Percentiles rank a stretch among this genome's conserved stretches.
Conservation (phyloP, 2,113 vertebrate species). For the Platysteira castanea region DNA sequence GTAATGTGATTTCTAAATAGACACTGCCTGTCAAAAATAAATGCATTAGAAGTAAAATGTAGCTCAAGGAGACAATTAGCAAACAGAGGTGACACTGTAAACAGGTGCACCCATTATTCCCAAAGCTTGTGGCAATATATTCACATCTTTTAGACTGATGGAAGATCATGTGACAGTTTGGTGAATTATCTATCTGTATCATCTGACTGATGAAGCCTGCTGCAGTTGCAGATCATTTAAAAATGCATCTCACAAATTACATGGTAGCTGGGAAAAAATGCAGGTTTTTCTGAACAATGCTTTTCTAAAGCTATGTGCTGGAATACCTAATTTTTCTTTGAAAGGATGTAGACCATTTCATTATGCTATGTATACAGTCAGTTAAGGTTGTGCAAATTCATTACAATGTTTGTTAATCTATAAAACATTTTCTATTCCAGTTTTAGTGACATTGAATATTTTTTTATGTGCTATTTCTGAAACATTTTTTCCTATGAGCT, state of each 20-base stretch:
- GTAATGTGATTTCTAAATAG: constrained; percentile 96
- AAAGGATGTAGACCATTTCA: constrained; percentile 73
- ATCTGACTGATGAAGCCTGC: constrained; percentile 87
- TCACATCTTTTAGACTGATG: constrained; percentile 92
- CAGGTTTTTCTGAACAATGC: constrained; percentile 77
- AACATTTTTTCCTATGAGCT: constrained; percentile 73
- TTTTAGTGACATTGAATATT: constrained; percentile 79
- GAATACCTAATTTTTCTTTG: constrained; percentile 74
- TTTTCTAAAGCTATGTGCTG: constrained; percentile 66
- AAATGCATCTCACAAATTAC: constrained; percentile 86
- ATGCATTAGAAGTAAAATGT: constrained; percentile 90
- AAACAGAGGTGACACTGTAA: constrained; percentile 98
- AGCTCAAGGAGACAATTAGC: constrained; percentile 99
- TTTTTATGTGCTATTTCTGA: constrained; percentile 75
- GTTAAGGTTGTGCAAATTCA: constrained; percentile 88
- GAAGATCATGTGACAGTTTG: constrained; percentile 88
- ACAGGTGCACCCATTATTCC: constrained; percentile 99
- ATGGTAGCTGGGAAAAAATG: constrained; percentile 78
- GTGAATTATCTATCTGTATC: constrained; percentile 91
- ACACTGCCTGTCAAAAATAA: constrained; percentile 91
- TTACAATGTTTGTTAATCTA: constrained; percentile 90
- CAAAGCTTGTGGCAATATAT: constrained; percentile 96
- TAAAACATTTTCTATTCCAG: constrained; percentile 84
- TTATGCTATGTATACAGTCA: constrained; percentile 81
- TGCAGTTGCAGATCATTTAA: constrained; percentile 83